Evolutionary conservation across 2,888 invertebrate genomes (phyloP).

Genomic region (Chrysolina haemoptera): DNA sequence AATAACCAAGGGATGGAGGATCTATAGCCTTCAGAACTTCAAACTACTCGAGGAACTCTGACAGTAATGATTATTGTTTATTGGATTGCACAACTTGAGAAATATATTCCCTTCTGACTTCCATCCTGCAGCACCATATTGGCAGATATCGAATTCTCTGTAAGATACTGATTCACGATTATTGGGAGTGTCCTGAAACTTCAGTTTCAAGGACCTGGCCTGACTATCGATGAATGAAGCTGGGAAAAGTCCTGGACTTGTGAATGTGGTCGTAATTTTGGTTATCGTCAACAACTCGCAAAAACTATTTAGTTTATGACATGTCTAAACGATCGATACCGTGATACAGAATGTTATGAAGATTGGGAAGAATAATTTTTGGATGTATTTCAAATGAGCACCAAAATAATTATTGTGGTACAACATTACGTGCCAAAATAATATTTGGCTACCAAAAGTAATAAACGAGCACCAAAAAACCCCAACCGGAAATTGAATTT

Average conservation of each 20-base stretch:
- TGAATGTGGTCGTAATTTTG: background rate
- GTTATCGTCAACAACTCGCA: background rate
- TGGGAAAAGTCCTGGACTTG: background rate
- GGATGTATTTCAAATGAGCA: too few relatives aligned
- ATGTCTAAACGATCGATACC: background rate
- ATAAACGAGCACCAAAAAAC: too few relatives aligned
- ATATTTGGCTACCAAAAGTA: too few relatives aligned
- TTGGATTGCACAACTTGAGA: conserved; percentile 66
- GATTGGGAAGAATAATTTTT: too few relatives aligned
- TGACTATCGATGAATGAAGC: background rate
- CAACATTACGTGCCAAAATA: too few relatives aligned
- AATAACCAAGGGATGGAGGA: conserved; percentile 50
- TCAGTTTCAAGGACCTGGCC: conserved; percentile 1
- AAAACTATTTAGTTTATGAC: background rate
- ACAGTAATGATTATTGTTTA: conserved; percentile 69
- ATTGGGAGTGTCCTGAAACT: background rate
- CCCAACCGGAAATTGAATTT: too few relatives aligned
- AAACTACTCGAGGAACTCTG: conserved; percentile 67
- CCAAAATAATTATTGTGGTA: too few relatives aligned
- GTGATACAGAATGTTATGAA: background rate
- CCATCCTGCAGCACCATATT: conserved; percentile 48
- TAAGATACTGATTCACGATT: conserved; percentile 9
- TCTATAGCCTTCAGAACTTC: conserved; percentile 61
- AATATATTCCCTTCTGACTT: conserved; percentile 49
- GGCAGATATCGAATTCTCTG: conserved; percentile 36